These are phyloP conservation scores for Uromys caudimaculatus DNA, from an alignment of 2,797 vertebrate species.

Conservation along the genomic window DNA sequence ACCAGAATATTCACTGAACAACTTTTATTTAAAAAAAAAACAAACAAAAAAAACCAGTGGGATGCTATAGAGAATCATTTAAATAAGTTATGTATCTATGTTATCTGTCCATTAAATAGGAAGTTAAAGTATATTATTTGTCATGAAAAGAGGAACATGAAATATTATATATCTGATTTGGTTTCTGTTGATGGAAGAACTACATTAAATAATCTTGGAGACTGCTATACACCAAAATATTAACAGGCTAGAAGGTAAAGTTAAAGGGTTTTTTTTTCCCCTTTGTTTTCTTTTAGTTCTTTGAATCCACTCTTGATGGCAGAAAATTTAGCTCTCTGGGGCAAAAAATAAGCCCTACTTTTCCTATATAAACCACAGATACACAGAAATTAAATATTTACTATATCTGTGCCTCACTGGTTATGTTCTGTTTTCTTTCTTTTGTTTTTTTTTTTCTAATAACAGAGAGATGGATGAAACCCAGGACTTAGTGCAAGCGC, in stretches of 20 bases:
- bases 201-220: not conserved
- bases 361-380: not conserved
- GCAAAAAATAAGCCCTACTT: not conserved
- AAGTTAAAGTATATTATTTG: constrained; percentile 35
- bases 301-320: not conserved
- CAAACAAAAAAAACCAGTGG: no score
- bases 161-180: constrained; percentile 39
- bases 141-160: constrained; percentile 38
- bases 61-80: not conserved
- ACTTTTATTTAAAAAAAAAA: not conserved
- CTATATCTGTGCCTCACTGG: not conserved
- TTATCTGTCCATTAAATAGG: constrained; percentile 27
- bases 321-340: not conserved
- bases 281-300: constrained; percentile 26
- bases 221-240: constrained; percentile 26
- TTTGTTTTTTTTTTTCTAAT: not conserved
- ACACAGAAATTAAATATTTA: constrained; percentile 19
- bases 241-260: constrained; percentile 4
- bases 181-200: constrained; percentile 24
- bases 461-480: not conserved
- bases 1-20: not conserved
- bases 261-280: not conserved
- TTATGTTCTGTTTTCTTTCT: not conserved
- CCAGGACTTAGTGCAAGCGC: no score
- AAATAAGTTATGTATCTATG: constrained; percentile 24